Evolutionary conservation across 2,888 invertebrate genomes (phyloP).

Genomic region (Himalopsyche japonica): DNA sequence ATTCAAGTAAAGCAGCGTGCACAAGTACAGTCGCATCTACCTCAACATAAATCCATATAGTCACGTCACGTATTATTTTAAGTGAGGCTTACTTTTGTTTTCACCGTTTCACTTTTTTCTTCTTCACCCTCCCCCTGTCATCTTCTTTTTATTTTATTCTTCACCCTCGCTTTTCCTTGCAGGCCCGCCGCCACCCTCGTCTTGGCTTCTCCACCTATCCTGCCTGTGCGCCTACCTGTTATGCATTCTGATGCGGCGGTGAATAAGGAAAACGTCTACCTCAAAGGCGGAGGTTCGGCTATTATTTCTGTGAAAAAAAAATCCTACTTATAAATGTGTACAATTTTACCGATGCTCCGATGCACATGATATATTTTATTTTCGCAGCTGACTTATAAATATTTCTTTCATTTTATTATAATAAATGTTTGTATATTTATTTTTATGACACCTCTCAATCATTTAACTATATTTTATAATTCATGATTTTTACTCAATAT

Average conservation of each 20-base stretch:
- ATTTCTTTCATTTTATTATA: too few relatives aligned
- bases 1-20: background rate
- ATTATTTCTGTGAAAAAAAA: too few relatives aligned
- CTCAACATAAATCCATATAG: slow-evolving; percentile 11
- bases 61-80: slow-evolving; percentile 40
- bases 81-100: slow-evolving; percentile 39
- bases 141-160: slow-evolving; percentile 23
- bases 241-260: slow-evolving; percentile 25
- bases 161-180: slow-evolving; percentile 5
- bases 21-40: background rate
- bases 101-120: slow-evolving; percentile 29
- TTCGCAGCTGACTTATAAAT: too few relatives aligned
- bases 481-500: too few relatives aligned
- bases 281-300: background rate
- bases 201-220: background rate
- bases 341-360: too few relatives aligned
- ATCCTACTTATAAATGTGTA: too few relatives aligned
- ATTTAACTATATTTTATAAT: too few relatives aligned
- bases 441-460: too few relatives aligned
- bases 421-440: too few relatives aligned
- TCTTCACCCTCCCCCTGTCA: slow-evolving; percentile 18
- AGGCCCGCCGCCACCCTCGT: background rate
- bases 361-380: too few relatives aligned
- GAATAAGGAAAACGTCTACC: background rate
- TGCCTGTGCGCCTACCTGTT: slow-evolving; percentile 3